Evolutionary conservation across 2,888 invertebrate species (phyloP).

Genomic region (Drosophila meridionalis): DNA sequence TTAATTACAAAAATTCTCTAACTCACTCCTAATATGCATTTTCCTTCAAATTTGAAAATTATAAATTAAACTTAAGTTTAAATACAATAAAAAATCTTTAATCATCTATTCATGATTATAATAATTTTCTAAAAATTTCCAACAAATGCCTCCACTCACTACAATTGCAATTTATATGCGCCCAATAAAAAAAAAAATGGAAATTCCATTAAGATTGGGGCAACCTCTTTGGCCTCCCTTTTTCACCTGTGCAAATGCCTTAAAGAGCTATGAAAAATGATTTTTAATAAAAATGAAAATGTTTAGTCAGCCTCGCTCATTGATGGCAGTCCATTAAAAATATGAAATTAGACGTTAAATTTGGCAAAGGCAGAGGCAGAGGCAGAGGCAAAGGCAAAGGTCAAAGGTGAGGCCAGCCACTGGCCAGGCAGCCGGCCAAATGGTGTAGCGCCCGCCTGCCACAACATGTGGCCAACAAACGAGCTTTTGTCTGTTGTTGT

Average conservation of each 20-base stretch:
- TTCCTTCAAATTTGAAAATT: no score
- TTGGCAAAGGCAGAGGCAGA: conserved; percentile 52
- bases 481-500: conserved; percentile 14
- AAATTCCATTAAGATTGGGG: conserved; percentile 27
- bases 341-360: conserved; percentile 57
- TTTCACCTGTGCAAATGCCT: background rate
- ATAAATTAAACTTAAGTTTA: background rate
- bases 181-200: conserved; percentile 10
- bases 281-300: conserved; percentile 35
- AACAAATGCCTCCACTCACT: background rate
- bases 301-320: conserved; percentile 23
- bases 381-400: conserved; percentile 53
- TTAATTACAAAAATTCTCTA: no score
- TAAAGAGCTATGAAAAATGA: background rate
- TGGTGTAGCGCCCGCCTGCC: conserved; percentile 10
- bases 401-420: conserved; percentile 68
- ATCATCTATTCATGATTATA: background rate
- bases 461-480: conserved; percentile 53
- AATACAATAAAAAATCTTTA: background rate
- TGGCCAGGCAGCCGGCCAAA: conserved; percentile 60
- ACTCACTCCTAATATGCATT: no score
- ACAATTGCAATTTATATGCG: conserved; percentile 49
- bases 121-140: background rate
- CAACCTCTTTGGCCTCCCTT: background rate
- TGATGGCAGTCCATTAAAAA: conserved; percentile 57